Conservation (phyloP, 2,888 invertebrate species). For the Cryptops parisi region DNA sequence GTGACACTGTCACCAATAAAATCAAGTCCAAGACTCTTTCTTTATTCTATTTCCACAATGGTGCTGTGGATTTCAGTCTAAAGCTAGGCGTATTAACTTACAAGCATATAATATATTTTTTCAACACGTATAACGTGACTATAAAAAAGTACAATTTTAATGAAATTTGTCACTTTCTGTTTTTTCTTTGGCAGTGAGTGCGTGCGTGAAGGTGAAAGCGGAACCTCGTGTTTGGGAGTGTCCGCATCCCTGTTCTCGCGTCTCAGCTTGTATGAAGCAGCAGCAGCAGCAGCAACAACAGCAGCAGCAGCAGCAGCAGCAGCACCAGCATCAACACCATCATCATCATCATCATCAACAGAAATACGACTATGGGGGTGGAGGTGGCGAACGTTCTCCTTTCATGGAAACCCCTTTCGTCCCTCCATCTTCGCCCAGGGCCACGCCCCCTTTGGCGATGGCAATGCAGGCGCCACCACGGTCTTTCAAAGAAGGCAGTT, state of each 20-base stretch:
- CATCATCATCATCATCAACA: no score
- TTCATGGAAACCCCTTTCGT: not conserved
- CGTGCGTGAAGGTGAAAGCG: constrained; percentile 6
- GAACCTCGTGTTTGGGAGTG: constrained; percentile 5
- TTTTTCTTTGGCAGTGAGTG: constrained; percentile 1
- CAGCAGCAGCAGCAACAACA: constrained; percentile 1
- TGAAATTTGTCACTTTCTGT: not conserved
- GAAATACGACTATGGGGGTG: not conserved
- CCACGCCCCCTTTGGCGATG: not conserved
- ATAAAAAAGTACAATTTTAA: no score
- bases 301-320: constrained; percentile 6
- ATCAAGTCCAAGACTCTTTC: no score
- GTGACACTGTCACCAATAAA: no score
- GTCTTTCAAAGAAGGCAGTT: not conserved
- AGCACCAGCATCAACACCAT: no score
- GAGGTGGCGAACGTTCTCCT: not conserved
- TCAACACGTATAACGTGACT: no score
- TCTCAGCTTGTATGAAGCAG: constrained; percentile 2
- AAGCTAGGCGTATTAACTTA: no score
- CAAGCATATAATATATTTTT: no score
- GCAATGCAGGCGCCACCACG: not conserved
- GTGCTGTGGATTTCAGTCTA: no score
- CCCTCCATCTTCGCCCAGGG: not conserved
- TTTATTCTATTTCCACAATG: no score
- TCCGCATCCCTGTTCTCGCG: constrained; percentile 6